Percentiles rank a stretch among this genome's conserved stretches.
phyloP scores from a whole-genome alignment of 2,888 invertebrate species.

The Amorpha juglandis region DNA sequence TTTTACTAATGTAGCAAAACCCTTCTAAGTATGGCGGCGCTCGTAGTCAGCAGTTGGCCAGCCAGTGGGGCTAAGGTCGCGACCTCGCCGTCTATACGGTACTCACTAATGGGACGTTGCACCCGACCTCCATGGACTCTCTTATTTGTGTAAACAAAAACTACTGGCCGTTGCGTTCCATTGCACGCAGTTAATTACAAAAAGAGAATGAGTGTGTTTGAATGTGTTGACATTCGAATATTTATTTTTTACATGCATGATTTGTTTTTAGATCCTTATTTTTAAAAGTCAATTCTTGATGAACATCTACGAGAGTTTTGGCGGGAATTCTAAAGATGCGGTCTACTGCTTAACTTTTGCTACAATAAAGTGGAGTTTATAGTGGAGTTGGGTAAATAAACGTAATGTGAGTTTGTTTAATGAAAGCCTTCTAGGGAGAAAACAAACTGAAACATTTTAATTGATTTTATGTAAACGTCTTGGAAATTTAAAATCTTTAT shows the following conservation, averaged over 20 bases:
- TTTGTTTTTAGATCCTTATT: not conserved
- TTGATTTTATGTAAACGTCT: not conserved
- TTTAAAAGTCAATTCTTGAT: too few species aligned
- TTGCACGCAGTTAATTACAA: not conserved
- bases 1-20: not conserved
- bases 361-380: too few species aligned
- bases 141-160: not conserved
- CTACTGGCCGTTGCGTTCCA: not conserved
- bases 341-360: too few species aligned
- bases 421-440: too few species aligned
- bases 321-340: too few species aligned
- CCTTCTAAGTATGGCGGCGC: not conserved
- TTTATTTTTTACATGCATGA: not conserved
- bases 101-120: constrained; percentile 29
- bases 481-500: not conserved
- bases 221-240: not conserved
- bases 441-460: too few species aligned
- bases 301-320: too few species aligned
- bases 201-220: not conserved
- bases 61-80: constrained; percentile 30
- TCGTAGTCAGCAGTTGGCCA: constrained; percentile 2
- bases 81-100: constrained; percentile 30
- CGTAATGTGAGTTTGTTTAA: too few species aligned
- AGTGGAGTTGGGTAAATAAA: too few species aligned
- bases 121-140: constrained; percentile 23